A percentile compares a stretch with the other conserved stretches of the same genome.
Evolutionary conservation across 2,888 invertebrate species (phyloP).

Genomic region (Macaria liturata): DNA sequence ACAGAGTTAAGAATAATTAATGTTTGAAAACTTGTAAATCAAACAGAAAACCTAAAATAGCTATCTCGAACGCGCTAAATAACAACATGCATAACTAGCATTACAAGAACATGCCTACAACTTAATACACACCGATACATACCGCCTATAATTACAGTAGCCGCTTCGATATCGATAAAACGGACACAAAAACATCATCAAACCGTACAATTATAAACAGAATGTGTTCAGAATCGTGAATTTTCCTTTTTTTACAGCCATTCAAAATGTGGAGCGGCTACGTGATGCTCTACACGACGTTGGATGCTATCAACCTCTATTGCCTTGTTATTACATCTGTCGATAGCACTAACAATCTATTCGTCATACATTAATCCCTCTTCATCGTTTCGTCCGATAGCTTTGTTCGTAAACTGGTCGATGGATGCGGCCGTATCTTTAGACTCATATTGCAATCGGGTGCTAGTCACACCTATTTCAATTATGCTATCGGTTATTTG

Average conservation of each 20-base stretch:
- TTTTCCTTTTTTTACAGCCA: constrained; percentile 27
- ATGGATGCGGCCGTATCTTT: constrained; percentile 25
- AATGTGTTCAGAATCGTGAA: constrained; percentile 22
- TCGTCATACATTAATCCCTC: constrained; percentile 13
- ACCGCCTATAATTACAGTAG: constrained; percentile 13
- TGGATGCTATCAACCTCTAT: constrained; percentile 23
- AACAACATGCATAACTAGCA: neutral
- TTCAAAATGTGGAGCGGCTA: constrained; percentile 32
- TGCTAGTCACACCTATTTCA: constrained; percentile 21
- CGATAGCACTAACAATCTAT: constrained; percentile 13
- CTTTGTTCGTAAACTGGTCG: constrained; percentile 18
- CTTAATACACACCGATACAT: constrained; percentile 11
- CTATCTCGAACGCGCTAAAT: neutral
- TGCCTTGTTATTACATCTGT: constrained; percentile 16
- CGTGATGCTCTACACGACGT: constrained; percentile 30
- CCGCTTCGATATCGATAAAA: constrained; percentile 19
- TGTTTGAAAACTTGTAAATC: too few relatives aligned
- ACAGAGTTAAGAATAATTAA: too few relatives aligned
- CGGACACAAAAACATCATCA: constrained; percentile 27
- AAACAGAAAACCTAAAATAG: too few relatives aligned
- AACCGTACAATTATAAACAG: constrained; percentile 28
- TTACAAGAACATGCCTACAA: neutral
- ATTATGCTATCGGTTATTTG: constrained; percentile 8
- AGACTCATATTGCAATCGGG: constrained; percentile 23
- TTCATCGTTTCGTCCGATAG: neutral